A percentile compares a stretch with the other conserved stretches of the same genome.
Evolutionary conservation across 2,888 invertebrate species (phyloP).

Genomic region (Melanchra persicariae): DNA sequence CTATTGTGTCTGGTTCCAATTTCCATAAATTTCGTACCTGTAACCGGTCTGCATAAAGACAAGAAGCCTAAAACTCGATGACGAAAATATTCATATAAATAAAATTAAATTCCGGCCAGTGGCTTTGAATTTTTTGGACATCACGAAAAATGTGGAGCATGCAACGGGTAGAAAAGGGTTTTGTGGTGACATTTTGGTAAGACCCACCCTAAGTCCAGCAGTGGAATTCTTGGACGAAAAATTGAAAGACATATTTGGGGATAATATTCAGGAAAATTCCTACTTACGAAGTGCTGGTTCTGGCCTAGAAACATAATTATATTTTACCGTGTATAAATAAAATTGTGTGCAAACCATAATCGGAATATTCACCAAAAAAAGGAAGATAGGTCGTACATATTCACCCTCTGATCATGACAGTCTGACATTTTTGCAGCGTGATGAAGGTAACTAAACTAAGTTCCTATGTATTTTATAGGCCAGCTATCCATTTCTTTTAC

Average conservation of each 20-base stretch:
- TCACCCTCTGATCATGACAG: too few species aligned
- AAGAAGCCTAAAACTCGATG: not conserved
- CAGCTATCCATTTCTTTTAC: not conserved
- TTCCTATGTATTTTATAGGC: not conserved
- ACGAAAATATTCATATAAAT: conserved; percentile 34
- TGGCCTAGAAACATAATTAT: too few species aligned
- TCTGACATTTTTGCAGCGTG: not conserved
- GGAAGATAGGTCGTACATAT: not conserved
- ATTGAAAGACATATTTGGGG: not conserved
- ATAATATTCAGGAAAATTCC: not conserved
- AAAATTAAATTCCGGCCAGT: conserved; percentile 25
- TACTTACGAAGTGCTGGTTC: not conserved
- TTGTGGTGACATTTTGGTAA: not conserved
- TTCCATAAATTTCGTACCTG: conserved; percentile 27
- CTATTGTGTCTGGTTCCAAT: conserved; percentile 15
- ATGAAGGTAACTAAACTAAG: not conserved
- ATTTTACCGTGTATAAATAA: too few species aligned
- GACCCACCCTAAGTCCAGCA: not conserved
- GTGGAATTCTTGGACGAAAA: conserved; percentile 5
- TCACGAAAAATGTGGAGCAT: conserved; percentile 10
- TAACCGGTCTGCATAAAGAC: conserved; percentile 1
- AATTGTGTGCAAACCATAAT: not conserved
- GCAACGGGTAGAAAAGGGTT: conserved; percentile 3
- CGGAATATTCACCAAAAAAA: too few species aligned
- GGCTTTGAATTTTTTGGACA: conserved; percentile 27